Evolutionary conservation across 2,888 invertebrate genomes (phyloP), one percentile per base, ranked within the genome.

Genomic region (Patella pellucida): DNA sequence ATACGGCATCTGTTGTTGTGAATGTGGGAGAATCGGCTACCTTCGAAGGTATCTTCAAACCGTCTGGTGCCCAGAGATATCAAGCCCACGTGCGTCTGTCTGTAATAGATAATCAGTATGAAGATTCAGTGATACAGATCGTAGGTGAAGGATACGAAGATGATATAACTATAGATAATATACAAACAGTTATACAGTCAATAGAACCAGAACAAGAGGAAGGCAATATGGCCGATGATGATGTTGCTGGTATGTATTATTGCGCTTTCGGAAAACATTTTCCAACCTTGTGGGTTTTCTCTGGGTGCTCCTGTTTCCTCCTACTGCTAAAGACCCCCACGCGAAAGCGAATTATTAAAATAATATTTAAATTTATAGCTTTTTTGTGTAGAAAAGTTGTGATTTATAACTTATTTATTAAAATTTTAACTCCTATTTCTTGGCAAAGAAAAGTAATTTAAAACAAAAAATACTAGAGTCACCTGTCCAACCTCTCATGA

Each of bases 51-150:
- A 79, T 84, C 52, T 91, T 85, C 82, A 79, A 80, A 52, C 90
- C 91, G 0, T 75, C 73, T 5, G 73, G 78, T n/a, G 81, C 88
- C 7, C 86, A 87, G 77, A 82, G 90, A 62, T 89, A 89, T 19
- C 88, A 88, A 79, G 91, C 85, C 15, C 86, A 88, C 70, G 83
- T 93, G 67, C 91, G 91, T 52, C 80, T 93, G 41, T 90, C 91
- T 56, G 91, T 93, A 4, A 87, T 91, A 15, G 92, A 93, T 83
- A 94, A 94, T 89, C 93, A 93, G 69, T 93, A 92, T 82, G 93
- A 94, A 81, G 91, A 92, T 76, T 87, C 92, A n/a, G 89, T 89
- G 52, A 86, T 93, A n/a, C 88, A 91, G 83, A 81, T 91, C 78
- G 89, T 90, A 2, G 93, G 91, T 0, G 92, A 92, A 79, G 91